Conservation (phyloP, 2,797 vertebrate genomes). For the Hoplostethus atlanticus region DNA sequence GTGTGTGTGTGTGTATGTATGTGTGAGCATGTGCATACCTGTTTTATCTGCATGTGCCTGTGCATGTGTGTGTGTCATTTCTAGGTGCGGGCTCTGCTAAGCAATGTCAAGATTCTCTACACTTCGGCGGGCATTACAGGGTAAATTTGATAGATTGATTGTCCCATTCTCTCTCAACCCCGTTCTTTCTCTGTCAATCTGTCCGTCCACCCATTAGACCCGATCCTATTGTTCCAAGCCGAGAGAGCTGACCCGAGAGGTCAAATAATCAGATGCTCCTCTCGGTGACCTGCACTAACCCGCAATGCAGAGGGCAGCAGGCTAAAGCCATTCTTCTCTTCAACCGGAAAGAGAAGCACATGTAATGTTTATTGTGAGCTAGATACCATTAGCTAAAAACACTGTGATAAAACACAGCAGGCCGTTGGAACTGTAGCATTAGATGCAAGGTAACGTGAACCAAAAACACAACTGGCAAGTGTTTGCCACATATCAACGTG, state of each 20-base stretch:
- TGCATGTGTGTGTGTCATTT: constrained; percentile 2
- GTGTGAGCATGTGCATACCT: not conserved
- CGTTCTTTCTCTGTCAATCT: constrained; percentile 50
- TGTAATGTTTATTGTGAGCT: constrained; percentile 16
- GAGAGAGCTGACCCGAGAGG: constrained; percentile 73
- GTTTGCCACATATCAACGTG: not conserved
- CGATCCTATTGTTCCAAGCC: constrained; percentile 75
- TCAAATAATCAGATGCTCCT: constrained; percentile 79
- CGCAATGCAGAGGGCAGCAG: constrained; percentile 59
- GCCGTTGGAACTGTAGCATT: not conserved
- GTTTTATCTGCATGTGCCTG: not conserved
- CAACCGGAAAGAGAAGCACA: constrained; percentile 43
- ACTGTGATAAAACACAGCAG: constrained; percentile 27
- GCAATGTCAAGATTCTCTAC: constrained; percentile 14
- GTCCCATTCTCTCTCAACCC: constrained; percentile 30
- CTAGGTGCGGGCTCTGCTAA: constrained; percentile 8
- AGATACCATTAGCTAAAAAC: constrained; percentile 31
- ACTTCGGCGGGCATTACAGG: constrained; percentile 27
- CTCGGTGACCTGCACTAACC: constrained; percentile 71
- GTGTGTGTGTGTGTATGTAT: not conserved
- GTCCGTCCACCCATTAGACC: constrained; percentile 71
- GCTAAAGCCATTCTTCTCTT: constrained; percentile 25
- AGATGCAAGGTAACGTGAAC: not conserved
- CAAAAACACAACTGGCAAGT: not conserved
- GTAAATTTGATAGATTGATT: constrained; percentile 50